Base-by-base conservation (phyloP, 2,113 vertebrate species). In the Lophotis ruficrista region DNA sequence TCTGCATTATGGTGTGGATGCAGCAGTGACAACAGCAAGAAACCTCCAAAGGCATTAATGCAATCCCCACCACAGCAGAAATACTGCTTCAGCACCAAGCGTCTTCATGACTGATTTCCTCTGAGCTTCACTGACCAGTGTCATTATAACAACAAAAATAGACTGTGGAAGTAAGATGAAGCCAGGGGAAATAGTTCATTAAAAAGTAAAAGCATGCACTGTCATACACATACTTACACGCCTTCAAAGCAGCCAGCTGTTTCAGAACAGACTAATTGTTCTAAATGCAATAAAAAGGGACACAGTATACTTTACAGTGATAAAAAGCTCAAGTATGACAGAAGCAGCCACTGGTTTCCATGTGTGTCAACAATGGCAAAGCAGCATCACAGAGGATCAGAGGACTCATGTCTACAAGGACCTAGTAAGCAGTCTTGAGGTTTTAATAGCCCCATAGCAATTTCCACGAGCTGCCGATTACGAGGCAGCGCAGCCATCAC, bases 61-160 rank as follows among this genome's bases (percentile, higher is more conserved):
- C 72, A 97, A 94, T 93, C 88, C 88, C 85, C 94, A 96, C 71
- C 90, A 35, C 79, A 96, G 90, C 83, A 95, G 93, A 96, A 97
- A 91, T 73, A 83, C 96, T 96, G 92, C 94, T 96, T 94, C 97
- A 97, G 92, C 90, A 92, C 95, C 64, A 66, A 73, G 81, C 97
- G 96, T 97, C 86, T 76, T 95, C 92, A 96, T 97, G 97, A 97
- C 95, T 98, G 97, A 97, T 97, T 97, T 98, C 94, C 96, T 97
- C 93, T 93, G 97, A 97, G 91, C 87, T 95, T 89, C 80, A 84
- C 96, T 97, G 97, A 98, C 97, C 93, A 58, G 92, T 95, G 96
- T 97, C 96, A 95, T 96, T 95, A 94, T 81, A 96, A 97, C 96
- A 98, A 97, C 97, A 96, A 97, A 98, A 98, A 98, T 96, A 97